Percentiles rank a stretch among this genome's conserved stretches.
These are phyloP conservation scores for Sorex maritimensis DNA, from an alignment of 2,797 vertebrate species.

Conservation along the genomic window DNA sequence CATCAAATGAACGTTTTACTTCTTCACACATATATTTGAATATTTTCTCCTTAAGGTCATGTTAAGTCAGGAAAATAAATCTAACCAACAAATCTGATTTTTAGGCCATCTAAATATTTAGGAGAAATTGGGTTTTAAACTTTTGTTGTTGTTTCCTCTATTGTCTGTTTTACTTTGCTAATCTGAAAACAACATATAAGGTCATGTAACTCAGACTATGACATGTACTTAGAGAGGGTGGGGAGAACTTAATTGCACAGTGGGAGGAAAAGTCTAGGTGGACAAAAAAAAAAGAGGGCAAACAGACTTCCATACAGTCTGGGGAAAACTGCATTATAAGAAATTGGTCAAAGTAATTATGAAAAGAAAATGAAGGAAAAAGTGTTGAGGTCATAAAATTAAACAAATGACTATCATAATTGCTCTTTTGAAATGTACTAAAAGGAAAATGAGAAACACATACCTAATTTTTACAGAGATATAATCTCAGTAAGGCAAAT, in stretches of 20 bases:
- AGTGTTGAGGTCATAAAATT: background rate
- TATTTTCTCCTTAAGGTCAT: conserved; percentile 11
- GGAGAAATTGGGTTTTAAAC: background rate
- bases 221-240: background rate
- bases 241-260: background rate
- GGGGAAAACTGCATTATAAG: background rate
- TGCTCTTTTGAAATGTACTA: background rate
- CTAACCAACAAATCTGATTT: background rate
- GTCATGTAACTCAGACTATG: background rate
- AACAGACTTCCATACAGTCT: background rate
- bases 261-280: conserved; percentile 42
- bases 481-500: background rate
- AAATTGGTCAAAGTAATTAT: conserved; percentile 10
- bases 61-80: conserved; percentile 34
- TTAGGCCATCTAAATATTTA: background rate
- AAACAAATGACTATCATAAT: background rate
- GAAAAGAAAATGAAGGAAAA: conserved; percentile 21
- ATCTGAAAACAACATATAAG: conserved; percentile 2
- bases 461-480: background rate
- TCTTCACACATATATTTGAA: background rate
- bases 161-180: background rate
- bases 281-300: background rate
- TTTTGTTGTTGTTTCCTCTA: background rate
- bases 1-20: background rate
- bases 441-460: conserved; percentile 5